Evolutionary conservation across 2,797 vertebrate genomes (phyloP), one percentile per base, ranked within the genome.

Genomic region (Telmatherina bonti): DNA sequence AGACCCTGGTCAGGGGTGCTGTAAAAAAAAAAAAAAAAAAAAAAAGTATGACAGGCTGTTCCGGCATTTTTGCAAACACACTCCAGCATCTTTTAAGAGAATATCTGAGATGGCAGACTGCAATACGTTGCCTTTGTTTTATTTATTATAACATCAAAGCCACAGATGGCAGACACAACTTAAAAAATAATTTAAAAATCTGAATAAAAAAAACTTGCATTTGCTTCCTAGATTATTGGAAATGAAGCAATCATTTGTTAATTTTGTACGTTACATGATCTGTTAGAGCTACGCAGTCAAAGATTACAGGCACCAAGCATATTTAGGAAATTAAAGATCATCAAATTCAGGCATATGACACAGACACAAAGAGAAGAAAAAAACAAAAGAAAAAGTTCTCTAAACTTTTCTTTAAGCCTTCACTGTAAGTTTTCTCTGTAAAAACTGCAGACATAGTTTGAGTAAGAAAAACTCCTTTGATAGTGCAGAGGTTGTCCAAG

Each of bases 401-500:
- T 3, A 67, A 80, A 85, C 67, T 76, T 89, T 81, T 82, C 57
- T 33, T 27, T 12, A 51, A 36, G 20, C 1, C 7, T 53, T 58
- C 8, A 9, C 29, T 49, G 29, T 27, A 2, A 18, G 49, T 49
- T 49, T 22, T n/a, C 8, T 66, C 26, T 56, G 18, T 15, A 57
- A 64, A 27, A 65, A 43, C 72, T 60, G 63, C 58, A 60, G n/a
- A 77, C 22, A 55, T 80, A 74, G 74, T 85, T 81, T 58, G 4
- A 56, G 38, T 24, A 65, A 59, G 45, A 81, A 75, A 76, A 85
- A 81, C 77, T 83, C 81, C 72, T 83, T 65, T 61, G 59, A 79
- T 81, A 79, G 72, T 65, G 74, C 76, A 82, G 85, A 87, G 86
- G 84, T 86, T 81, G 76, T 86, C 90, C 81, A 73, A 81, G 78